A percentile compares a stretch with the other conserved stretches of the same genome.
Evolutionary conservation across 2,797 vertebrate genomes (phyloP).

Genomic region (Eptatretus atami): DNA sequence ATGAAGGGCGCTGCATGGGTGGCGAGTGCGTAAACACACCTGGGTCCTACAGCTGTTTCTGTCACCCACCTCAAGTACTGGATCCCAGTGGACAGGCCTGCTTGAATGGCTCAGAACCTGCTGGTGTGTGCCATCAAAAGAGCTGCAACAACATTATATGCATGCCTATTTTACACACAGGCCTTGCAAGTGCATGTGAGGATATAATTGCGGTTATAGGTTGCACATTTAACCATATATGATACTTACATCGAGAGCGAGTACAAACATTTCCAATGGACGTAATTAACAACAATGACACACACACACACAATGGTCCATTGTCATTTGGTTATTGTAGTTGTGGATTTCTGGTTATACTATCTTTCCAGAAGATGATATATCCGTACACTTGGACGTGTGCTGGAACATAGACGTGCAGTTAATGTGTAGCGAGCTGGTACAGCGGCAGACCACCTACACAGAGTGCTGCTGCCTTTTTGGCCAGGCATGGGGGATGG

Average conservation of each 20-base stretch:
- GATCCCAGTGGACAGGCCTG: slow-evolving; percentile 28
- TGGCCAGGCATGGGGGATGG: slow-evolving; percentile 67
- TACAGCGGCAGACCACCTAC: slow-evolving; percentile 37
- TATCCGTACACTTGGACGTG: slow-evolving; percentile 30
- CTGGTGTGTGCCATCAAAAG: not conserved
- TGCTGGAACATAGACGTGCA: slow-evolving; percentile 50
- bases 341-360: no score
- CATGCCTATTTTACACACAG: no score
- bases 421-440: slow-evolving; percentile 29
- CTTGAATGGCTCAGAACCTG: slow-evolving; percentile 10
- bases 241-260: no score
- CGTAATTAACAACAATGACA: no score
- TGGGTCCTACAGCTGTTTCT: slow-evolving; percentile 68
- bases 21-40: slow-evolving; percentile 57
- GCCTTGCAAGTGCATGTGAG: no score
- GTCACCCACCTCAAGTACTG: slow-evolving; percentile 42
- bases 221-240: no score
- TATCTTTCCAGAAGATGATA: not conserved
- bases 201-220: no score
- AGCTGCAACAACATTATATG: no score
- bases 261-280: no score
- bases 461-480: slow-evolving; percentile 78
- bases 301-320: no score
- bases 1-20: slow-evolving; percentile 38
- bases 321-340: no score